A percentile compares a stretch with the other conserved stretches of the same genome.
Evolutionary conservation across 2,888 invertebrate species (phyloP).

Genomic region (Drosophila neutralis): DNA sequence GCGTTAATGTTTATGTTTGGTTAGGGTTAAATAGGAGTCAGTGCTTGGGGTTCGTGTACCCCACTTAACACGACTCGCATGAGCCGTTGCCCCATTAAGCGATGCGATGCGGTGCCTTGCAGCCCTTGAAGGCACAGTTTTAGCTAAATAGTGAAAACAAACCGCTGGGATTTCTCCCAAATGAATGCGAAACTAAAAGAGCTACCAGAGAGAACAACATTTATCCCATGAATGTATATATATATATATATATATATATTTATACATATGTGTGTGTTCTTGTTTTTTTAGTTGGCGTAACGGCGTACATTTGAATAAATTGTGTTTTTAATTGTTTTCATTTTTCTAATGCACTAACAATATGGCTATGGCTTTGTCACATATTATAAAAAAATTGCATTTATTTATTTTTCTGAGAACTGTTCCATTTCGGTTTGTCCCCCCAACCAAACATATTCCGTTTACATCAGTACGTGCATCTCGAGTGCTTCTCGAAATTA

Average conservation of each 20-base stretch:
- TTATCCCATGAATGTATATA: neutral
- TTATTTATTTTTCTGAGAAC: constrained; percentile 42
- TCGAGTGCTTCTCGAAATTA: constrained; percentile 57
- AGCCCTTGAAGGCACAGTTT: constrained; percentile 46
- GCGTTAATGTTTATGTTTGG: constrained; percentile 64
- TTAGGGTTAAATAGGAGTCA: constrained; percentile 35
- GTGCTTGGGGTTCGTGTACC: constrained; percentile 61
- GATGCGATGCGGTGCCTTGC: constrained; percentile 17
- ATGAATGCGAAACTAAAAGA: constrained; percentile 44
- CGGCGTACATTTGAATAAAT: constrained; percentile 29
- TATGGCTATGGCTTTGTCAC: neutral
- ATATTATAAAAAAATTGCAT: constrained; percentile 28
- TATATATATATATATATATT: neutral
- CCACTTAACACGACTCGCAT: constrained; percentile 65
- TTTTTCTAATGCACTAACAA: constrained; percentile 20
- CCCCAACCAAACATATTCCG: constrained; percentile 53
- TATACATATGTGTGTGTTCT: neutral
- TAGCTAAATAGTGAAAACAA: constrained; percentile 50
- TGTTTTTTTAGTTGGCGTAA: constrained; percentile 6
- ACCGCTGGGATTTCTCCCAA: constrained; percentile 45
- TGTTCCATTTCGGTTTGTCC: constrained; percentile 28
- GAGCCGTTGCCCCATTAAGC: constrained; percentile 53
- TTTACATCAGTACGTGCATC: constrained; percentile 50
- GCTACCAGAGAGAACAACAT: constrained; percentile 12
- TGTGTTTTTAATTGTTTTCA: constrained; percentile 33